Conservation (phyloP, 2,113 vertebrate genomes). For the Myrmecobius fasciatus region DNA sequence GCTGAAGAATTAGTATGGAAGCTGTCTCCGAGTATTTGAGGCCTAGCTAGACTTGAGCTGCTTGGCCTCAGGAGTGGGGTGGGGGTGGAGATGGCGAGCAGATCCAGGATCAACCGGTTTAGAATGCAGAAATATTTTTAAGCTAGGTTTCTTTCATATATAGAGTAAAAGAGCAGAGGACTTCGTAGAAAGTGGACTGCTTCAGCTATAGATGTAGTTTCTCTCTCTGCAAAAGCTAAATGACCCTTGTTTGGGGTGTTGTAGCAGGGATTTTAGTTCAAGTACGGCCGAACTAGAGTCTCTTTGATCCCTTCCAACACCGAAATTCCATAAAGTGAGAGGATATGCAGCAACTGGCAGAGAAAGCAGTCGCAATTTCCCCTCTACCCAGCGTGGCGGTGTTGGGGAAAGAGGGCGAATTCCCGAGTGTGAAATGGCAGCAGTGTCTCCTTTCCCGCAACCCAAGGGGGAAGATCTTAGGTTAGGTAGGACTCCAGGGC, state of each 20-base stretch:
- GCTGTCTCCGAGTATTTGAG: background rate
- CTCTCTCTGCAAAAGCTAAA: background rate
- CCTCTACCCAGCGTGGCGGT: background rate
- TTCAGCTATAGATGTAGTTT: background rate
- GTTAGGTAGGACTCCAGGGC: background rate
- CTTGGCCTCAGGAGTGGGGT: background rate
- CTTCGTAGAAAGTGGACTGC: background rate
- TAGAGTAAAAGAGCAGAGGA: background rate
- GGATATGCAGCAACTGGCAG: background rate
- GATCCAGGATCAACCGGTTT: background rate
- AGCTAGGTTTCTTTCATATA: background rate
- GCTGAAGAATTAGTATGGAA: background rate
- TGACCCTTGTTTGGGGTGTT: background rate
- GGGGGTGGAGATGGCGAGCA: background rate
- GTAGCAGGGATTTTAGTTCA: background rate
- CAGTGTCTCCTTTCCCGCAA: background rate
- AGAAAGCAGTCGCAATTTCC: background rate
- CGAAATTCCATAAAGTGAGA: background rate
- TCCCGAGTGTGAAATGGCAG: background rate
- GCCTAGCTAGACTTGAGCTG: background rate
- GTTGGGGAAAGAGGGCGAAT: background rate
- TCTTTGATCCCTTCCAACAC: background rate
- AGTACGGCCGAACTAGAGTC: background rate
- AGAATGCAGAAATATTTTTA: background rate
- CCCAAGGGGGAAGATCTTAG: no score